Evolutionary conservation across 2,113 vertebrate genomes (phyloP), one percentile per base, ranked within the genome.

Genomic region (Castor canadensis): DNA sequence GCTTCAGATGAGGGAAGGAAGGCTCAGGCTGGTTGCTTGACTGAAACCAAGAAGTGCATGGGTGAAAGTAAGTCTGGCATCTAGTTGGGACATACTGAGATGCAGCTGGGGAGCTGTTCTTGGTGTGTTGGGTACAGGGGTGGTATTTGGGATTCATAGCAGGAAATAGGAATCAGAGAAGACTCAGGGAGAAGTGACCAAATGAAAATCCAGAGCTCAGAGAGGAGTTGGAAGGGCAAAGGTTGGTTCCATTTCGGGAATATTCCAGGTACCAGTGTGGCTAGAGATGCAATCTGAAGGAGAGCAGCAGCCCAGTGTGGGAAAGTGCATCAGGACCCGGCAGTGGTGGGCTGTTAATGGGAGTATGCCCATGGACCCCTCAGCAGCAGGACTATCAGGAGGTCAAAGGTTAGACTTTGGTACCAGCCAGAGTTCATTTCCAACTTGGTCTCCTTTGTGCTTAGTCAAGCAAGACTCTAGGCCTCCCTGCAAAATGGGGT

Each of bases 71-170:
- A 38, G 62, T 69, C 60, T 72, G 28, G 17, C 0, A 8, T 73
- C 64, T 49, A 32, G 8, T 0, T 91, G 67, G 54, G 77, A 32
- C 0, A 0, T 7, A 9, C 30, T 16, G 11, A 64, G n/a, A 16
- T 79, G 49, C 13, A 45, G 35, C 60, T 38, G 8, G 28, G n/a
- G 22, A 43, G 26, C 35, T 47, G 22, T 45, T 58, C 30, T 72
- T 10, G n/a, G 47, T 26, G 26, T n/a, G 62, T 24, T 2, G 22
- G 56, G 52, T 9, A 43, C 35, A 54, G 12, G 49, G 64, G 32
- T 47, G 52, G 58, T 32, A 64, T 43, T 54, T 54, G 32, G 28
- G 45, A 69, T 45, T 73, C n/a, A 64, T 24, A 43, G 35, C 26
- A 6, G 40, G 49, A 26, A 24, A 38, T 22, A 6, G 1, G 8